Evolutionary conservation across 2,797 vertebrate genomes (phyloP).

Genomic region (Poliocrania exsul): DNA sequence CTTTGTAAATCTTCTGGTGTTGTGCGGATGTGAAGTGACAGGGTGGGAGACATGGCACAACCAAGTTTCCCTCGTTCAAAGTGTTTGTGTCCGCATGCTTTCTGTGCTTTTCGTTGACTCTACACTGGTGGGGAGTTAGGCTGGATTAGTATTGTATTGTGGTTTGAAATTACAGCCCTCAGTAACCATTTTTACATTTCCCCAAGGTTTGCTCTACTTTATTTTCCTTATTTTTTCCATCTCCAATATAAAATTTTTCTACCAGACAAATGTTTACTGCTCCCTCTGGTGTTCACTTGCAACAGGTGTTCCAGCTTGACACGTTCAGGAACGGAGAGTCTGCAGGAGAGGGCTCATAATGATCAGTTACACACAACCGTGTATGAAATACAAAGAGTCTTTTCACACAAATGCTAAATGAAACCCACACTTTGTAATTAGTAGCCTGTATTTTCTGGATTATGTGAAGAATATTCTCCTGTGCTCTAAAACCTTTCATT

Average conservation of each 20-base stretch:
- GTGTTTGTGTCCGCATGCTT: background rate
- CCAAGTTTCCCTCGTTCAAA: background rate
- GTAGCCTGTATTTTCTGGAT: background rate
- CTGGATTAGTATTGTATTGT: background rate
- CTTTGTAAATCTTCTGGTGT: background rate
- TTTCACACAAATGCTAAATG: background rate
- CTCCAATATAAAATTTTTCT: background rate
- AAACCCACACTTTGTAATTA: background rate
- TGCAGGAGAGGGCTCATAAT: fast-evolving
- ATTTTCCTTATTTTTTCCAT: background rate
- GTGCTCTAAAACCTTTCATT: background rate
- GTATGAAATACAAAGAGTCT: background rate
- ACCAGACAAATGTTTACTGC: background rate
- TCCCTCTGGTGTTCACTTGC: slow-evolving; percentile 32
- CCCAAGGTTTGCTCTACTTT: background rate
- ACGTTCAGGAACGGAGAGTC: fast-evolving
- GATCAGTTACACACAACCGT: background rate
- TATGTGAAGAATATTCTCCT: background rate
- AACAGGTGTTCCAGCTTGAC: background rate
- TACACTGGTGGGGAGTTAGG: background rate
- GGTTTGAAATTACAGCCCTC: background rate
- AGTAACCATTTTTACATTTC: background rate
- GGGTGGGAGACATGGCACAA: background rate
- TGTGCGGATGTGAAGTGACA: fast-evolving
- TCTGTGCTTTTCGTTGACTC: background rate